phyloP scores from a whole-genome alignment of 2,113 vertebrate species.

The Pelvicachromis taeniatus region DNA sequence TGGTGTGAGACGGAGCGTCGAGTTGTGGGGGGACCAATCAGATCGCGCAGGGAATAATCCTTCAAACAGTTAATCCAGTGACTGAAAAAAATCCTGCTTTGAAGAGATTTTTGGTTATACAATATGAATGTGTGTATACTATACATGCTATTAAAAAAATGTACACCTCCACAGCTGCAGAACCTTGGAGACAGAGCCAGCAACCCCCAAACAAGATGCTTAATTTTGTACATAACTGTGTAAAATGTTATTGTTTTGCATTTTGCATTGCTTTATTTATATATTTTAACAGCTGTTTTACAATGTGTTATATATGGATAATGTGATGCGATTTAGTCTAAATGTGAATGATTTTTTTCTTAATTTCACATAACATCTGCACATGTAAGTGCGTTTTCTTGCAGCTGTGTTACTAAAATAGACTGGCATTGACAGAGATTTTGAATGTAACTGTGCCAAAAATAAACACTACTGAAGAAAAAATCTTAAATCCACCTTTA shows the following conservation, averaged over 20 bases:
- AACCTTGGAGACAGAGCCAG: constrained; percentile 14
- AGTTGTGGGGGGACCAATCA: background rate
- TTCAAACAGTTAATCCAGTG: background rate
- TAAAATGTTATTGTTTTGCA: constrained; percentile 19
- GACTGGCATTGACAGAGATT: background rate
- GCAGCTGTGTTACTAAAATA: background rate
- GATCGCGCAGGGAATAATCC: background rate
- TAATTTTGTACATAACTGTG: constrained; percentile 43
- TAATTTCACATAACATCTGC: background rate
- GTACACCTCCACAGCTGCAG: background rate
- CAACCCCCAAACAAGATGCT: background rate
- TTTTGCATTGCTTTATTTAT: constrained; percentile 51
- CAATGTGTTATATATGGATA: background rate
- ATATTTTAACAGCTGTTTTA: background rate
- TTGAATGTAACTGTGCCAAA: background rate
- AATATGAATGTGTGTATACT: background rate
- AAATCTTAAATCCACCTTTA: background rate
- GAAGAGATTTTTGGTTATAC: background rate
- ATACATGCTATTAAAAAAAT: background rate
- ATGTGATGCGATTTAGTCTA: background rate
- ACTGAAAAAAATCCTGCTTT: background rate
- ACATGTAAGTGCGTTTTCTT: background rate
- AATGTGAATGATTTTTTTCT: background rate
- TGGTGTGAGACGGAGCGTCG: constrained; percentile 46
- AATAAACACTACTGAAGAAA: background rate